phyloP scores from a whole-genome alignment of 2,797 vertebrate genomes.

The Syngnathus acus region DNA sequence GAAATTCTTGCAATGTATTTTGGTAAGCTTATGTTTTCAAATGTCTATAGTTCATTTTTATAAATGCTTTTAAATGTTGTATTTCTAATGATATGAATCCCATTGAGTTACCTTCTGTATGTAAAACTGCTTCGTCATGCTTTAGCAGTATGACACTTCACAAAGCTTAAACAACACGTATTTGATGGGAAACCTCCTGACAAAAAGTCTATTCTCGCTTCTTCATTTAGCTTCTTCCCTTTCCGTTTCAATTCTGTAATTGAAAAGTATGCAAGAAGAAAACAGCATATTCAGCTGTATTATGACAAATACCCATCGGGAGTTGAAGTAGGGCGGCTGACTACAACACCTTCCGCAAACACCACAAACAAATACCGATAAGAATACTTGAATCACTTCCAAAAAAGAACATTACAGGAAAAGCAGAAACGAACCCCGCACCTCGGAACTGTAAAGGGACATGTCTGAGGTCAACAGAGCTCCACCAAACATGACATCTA shows the following conservation, averaged over 20 bases:
- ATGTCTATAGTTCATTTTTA: no score
- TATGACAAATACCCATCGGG: neutral
- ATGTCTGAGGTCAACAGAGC: no score
- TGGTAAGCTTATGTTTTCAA: no score
- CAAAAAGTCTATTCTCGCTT: neutral
- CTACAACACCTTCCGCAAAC: neutral
- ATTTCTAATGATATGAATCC: no score
- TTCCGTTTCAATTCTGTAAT: neutral
- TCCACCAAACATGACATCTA: no score
- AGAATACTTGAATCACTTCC: neutral
- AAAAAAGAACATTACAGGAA: no score
- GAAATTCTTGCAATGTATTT: neutral
- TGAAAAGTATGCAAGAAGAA: neutral
- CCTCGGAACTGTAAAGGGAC: no score
- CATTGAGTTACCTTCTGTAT: neutral
- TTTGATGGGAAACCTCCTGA: neutral
- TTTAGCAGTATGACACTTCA: neutral
- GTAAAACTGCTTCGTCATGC: no score
- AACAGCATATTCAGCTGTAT: neutral
- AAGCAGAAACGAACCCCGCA: no score
- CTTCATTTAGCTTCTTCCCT: conserved; percentile 2
- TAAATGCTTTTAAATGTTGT: no score
- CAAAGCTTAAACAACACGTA: neutral
- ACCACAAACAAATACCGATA: neutral
- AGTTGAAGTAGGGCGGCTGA: neutral